Conservation (phyloP, 53 echinoderm and acorn worm genomes). For the Temnopleurus reevesii region DNA sequence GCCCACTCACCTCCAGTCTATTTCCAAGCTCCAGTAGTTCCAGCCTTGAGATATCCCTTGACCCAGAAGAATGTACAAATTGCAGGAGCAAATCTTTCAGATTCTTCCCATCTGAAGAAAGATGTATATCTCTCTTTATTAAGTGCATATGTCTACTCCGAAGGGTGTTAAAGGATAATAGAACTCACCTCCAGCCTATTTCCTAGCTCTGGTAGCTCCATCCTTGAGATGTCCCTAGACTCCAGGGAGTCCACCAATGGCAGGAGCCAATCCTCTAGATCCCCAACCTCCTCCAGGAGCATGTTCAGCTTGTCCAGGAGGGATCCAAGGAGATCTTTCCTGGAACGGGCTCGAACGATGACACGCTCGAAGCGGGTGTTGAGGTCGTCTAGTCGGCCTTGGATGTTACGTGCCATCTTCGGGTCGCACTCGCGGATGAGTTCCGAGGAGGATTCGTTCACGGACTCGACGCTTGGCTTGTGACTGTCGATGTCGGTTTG, state of each 20-base stretch:
- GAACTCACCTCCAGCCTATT: constrained; percentile 80
- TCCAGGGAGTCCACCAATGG: constrained; percentile 83
- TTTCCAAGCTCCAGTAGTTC: constrained; percentile 89
- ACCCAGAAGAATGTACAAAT: constrained; percentile 76
- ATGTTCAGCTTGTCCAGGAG: constrained; percentile 76
- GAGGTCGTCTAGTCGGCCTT: constrained; percentile 89
- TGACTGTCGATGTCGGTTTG: constrained; percentile 99
- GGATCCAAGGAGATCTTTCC: constrained; percentile 81
- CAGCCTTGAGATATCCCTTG: constrained; percentile 78
- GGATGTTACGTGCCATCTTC: constrained; percentile 89
- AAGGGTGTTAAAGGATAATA: not conserved
- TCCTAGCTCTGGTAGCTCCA: constrained; percentile 88
- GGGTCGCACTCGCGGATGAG: constrained; percentile 94
- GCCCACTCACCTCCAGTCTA: constrained; percentile 78
- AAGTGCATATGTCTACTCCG: too few relatives aligned
- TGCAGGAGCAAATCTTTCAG: constrained; percentile 97
- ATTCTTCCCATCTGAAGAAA: too few relatives aligned
- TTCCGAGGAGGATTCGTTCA: constrained; percentile 88
- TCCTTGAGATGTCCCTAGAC: constrained; percentile 79
- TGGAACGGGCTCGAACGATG: constrained; percentile 77
- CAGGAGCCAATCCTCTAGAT: constrained; percentile 96
- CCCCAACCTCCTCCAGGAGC: constrained; percentile 84
- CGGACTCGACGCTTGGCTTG: constrained; percentile 94
- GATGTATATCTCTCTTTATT: too few relatives aligned
- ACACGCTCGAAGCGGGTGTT: constrained; percentile 92